A percentile compares a stretch with the other conserved stretches of the same genome.
Conservation (phyloP, 2,888 invertebrate species). For the Drosophila mercatorum region DNA sequence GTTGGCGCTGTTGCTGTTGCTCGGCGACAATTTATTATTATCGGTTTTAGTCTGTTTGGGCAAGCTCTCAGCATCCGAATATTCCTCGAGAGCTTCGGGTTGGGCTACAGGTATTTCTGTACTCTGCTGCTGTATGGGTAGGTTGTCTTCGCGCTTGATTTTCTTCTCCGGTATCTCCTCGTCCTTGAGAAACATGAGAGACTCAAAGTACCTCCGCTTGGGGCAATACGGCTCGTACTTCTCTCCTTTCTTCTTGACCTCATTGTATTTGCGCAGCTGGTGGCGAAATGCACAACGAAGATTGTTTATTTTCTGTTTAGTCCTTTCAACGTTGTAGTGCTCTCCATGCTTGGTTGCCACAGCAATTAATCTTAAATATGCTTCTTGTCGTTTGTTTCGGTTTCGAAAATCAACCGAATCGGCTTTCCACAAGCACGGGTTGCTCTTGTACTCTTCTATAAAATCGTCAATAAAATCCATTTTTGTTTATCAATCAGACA, state of each 20-base stretch:
- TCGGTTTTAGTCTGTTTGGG: conserved; percentile 66
- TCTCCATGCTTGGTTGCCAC: conserved; percentile 84
- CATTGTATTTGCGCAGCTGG: conserved; percentile 83
- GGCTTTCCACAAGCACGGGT: conserved; percentile 84
- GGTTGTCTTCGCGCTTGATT: conserved; percentile 57
- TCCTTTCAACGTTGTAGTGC: conserved; percentile 83
- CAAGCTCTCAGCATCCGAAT: conserved; percentile 69
- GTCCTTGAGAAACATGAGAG: conserved; percentile 84
- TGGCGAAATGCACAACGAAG: conserved; percentile 84
- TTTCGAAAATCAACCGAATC: conserved; percentile 83
- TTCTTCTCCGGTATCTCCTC: conserved; percentile 81
- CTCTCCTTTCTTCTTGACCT: conserved; percentile 83
- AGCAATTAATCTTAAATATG: conserved; percentile 83
- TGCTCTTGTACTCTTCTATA: conserved; percentile 83
- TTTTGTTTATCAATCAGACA: conserved; percentile 54
- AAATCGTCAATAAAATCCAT: conserved; percentile 85
- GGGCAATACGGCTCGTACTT: conserved; percentile 84
- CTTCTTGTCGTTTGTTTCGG: conserved; percentile 82
- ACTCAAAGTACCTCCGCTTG: conserved; percentile 83
- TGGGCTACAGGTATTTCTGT: conserved; percentile 48
- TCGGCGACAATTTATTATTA: conserved; percentile 71
- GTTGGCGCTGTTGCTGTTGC: conserved; percentile 61
- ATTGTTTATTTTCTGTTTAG: conserved; percentile 85
- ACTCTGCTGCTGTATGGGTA: conserved; percentile 35
- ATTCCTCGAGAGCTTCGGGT: conserved; percentile 62